Evolutionary conservation across 2,113 vertebrate genomes (phyloP).

Genomic region (Poeciliopsis retropinna): DNA sequence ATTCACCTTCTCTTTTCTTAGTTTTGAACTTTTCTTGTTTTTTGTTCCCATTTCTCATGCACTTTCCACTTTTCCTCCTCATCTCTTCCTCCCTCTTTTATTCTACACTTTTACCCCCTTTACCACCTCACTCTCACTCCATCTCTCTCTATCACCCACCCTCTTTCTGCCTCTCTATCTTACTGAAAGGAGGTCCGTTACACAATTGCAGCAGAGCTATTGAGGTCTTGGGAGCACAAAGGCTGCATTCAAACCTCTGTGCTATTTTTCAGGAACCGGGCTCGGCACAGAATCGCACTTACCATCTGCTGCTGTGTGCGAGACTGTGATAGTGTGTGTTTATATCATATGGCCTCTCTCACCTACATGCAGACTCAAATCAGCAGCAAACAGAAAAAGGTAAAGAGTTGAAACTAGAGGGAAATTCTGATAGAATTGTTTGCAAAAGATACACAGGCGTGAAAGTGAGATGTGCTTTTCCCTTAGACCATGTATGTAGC

Average conservation of each 20-base stretch:
- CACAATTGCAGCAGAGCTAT: constrained; percentile 58
- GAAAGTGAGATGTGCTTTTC: constrained; percentile 13
- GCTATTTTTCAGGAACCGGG: constrained; percentile 56
- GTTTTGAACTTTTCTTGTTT: background rate
- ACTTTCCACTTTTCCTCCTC: constrained; percentile 9
- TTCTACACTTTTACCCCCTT: constrained; percentile 24
- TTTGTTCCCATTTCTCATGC: background rate
- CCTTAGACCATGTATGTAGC: constrained; percentile 5
- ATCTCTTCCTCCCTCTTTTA: constrained; percentile 2
- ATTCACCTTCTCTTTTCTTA: background rate
- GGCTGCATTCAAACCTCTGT: constrained; percentile 63
- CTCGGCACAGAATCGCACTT: constrained; percentile 43
- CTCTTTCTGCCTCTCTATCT: constrained; percentile 20
- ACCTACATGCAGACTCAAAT: constrained; percentile 51
- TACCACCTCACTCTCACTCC: constrained; percentile 19
- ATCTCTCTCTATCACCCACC: constrained; percentile 1
- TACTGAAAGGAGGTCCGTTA: constrained; percentile 61
- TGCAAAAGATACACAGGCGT: background rate
- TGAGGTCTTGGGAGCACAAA: constrained; percentile 61
- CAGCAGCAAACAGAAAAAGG: constrained; percentile 15
- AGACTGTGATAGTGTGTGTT: constrained; percentile 14
- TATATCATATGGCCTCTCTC: constrained; percentile 25
- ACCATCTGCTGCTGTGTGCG: constrained; percentile 48
- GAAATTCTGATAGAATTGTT: constrained; percentile 2
- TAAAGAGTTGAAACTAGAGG: constrained; percentile 33